Conservation (phyloP, 35 echinoderm and acorn worm genomes). For the Diadema setosum region DNA sequence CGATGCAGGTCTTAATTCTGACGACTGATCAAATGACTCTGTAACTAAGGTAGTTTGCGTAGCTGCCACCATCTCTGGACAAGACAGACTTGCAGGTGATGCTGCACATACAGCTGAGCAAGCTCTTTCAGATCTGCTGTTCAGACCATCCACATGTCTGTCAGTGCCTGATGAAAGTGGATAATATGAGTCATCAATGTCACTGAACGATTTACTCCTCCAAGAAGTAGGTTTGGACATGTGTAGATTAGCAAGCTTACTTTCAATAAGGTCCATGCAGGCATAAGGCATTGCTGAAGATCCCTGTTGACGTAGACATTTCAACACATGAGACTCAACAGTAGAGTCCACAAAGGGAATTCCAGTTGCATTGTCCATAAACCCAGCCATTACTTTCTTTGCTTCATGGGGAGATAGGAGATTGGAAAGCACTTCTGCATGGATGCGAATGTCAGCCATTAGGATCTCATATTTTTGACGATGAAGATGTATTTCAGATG, state of each 20-base stretch:
- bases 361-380: neutral
- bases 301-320: neutral
- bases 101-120: too few relatives aligned
- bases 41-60: too few relatives aligned
- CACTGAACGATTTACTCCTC: too few relatives aligned
- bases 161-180: neutral
- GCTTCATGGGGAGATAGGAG: neutral
- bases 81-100: neutral
- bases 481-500: neutral
- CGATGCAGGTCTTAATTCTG: too few relatives aligned
- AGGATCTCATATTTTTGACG: neutral
- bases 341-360: neutral
- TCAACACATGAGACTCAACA: neutral
- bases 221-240: too few relatives aligned
- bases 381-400: neutral
- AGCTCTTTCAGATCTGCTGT: too few relatives aligned
- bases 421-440: neutral
- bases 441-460: conserved; percentile 1
- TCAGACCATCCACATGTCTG: too few relatives aligned
- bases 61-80: too few relatives aligned
- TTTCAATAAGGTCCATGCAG: neutral
- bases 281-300: neutral
- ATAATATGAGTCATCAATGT: too few relatives aligned
- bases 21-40: too few relatives aligned
- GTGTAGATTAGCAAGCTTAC: neutral